Percentiles rank a stretch among this genome's conserved stretches.
phyloP scores from a whole-genome alignment of 2,113 vertebrate species.

The Mesembrinibis cayennensis region DNA sequence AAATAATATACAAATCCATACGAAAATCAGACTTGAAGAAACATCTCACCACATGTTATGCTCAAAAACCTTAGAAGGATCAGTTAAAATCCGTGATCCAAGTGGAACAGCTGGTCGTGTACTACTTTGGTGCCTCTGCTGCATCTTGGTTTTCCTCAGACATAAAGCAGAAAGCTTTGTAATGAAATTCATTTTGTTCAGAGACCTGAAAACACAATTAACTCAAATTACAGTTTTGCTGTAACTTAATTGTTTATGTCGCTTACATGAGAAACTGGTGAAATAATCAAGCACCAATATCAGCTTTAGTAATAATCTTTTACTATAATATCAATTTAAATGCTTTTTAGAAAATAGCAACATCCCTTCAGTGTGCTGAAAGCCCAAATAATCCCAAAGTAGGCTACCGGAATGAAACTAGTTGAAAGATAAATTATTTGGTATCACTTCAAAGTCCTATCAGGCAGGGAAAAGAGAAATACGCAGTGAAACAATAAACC shows the following conservation, averaged over 20 bases:
- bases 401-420: not conserved
- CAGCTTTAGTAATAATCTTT: not conserved
- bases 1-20: not conserved
- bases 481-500: not conserved
- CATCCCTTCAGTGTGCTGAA: not conserved
- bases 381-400: not conserved
- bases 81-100: conserved; percentile 86
- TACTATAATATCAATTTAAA: not conserved
- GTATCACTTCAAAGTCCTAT: not conserved
- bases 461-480: not conserved
- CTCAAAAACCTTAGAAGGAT: conserved; percentile 84
- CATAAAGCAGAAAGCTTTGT: conserved; percentile 63
- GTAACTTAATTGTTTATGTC: conserved; percentile 16
- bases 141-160: conserved; percentile 63
- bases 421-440: not conserved
- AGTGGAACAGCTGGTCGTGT: conserved; percentile 80
- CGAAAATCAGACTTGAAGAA: not conserved
- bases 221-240: conserved; percentile 27
- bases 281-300: conserved; percentile 7
- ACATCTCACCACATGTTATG: conserved; percentile 91
- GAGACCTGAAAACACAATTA: conserved; percentile 63
- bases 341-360: not conserved
- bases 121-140: conserved; percentile 70
- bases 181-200: conserved; percentile 71
- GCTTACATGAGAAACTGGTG: not conserved